These are phyloP conservation scores for Vultur gryphus DNA, from an alignment of 2,797 vertebrate species.

Conservation along the genomic window DNA sequence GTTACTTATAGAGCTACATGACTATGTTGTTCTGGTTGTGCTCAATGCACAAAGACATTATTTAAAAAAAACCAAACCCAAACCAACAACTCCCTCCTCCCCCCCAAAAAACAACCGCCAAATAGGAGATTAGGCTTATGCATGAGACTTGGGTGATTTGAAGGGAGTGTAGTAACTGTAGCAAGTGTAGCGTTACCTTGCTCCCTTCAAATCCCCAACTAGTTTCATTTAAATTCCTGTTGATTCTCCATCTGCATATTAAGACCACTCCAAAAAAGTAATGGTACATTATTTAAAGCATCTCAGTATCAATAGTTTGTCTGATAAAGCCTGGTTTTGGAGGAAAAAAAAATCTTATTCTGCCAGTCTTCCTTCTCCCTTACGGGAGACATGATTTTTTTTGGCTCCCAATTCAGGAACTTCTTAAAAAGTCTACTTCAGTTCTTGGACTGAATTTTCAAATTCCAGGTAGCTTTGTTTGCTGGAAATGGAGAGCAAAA, in stretches of 20 bases:
- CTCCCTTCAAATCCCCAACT: not conserved
- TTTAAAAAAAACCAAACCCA: not conserved
- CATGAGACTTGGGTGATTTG: not conserved
- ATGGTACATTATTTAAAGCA: not conserved
- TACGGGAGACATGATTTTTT: not conserved
- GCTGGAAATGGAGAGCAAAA: not conserved
- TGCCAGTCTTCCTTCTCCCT: not conserved
- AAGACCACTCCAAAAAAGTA: not conserved
- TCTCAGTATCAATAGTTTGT: not conserved
- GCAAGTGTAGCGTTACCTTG: not conserved
- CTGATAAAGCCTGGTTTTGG: not conserved
- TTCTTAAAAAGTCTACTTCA: not conserved
- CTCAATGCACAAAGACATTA: not conserved
- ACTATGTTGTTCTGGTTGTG: not conserved
- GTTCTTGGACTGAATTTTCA: not conserved
- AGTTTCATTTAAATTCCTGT: not conserved
- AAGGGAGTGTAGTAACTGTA: not conserved
- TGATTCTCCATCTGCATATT: not conserved
- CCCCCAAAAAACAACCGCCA: rapidly evolving
- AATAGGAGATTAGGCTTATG: not conserved
- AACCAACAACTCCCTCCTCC: not conserved
- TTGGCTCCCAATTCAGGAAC: not conserved
- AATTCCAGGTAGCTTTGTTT: not conserved
- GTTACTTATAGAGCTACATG: not conserved
- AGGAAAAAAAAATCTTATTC: not conserved